phyloP scores from a whole-genome alignment of 2,797 vertebrate species.

The Ctenochaetus hawaiiensis region DNA sequence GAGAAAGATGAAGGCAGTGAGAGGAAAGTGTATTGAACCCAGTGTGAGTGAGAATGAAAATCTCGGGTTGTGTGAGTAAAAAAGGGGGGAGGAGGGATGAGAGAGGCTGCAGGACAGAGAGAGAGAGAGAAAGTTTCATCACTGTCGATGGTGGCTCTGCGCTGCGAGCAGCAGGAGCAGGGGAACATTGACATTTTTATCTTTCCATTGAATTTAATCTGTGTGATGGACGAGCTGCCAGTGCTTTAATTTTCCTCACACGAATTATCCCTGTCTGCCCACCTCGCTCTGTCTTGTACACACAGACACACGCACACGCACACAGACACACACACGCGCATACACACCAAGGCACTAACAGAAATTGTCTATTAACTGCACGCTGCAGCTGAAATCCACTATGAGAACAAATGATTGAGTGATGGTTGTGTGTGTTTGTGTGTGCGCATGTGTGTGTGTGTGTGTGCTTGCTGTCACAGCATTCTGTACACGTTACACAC shows the following conservation, averaged over 20 bases:
- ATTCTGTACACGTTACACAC: conserved; percentile 40
- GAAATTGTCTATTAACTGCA: conserved; percentile 76
- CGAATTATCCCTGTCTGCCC: conserved; percentile 86
- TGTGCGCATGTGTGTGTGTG: conserved; percentile 4
- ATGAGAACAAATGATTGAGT: conserved; percentile 63
- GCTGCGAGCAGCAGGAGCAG: conserved; percentile 70
- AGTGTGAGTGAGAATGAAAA: conserved; percentile 58
- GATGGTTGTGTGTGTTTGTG: conserved; percentile 41
- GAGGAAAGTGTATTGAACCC: conserved; percentile 51
- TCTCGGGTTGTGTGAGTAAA: conserved; percentile 45
- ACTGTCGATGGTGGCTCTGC: conserved; percentile 67
- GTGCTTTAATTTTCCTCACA: conserved; percentile 91
- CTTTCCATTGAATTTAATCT: conserved; percentile 89
- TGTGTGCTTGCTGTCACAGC: conserved; percentile 16
- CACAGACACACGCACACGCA: conserved; percentile 57
- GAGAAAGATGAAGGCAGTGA: conserved; percentile 59
- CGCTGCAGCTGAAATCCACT: conserved; percentile 60
- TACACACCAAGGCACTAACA: conserved; percentile 45
- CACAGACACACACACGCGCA: conserved; percentile 33
- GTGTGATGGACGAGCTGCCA: conserved; percentile 88
- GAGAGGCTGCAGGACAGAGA: conserved; percentile 61
- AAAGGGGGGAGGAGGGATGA: conserved; percentile 9
- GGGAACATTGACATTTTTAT: conserved; percentile 88
- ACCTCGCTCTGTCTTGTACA: conserved; percentile 71
- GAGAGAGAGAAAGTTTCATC: conserved; percentile 77